Evolutionary conservation across 2,113 vertebrate species (phyloP).

Genomic region (Todiramphus saurophagus): DNA sequence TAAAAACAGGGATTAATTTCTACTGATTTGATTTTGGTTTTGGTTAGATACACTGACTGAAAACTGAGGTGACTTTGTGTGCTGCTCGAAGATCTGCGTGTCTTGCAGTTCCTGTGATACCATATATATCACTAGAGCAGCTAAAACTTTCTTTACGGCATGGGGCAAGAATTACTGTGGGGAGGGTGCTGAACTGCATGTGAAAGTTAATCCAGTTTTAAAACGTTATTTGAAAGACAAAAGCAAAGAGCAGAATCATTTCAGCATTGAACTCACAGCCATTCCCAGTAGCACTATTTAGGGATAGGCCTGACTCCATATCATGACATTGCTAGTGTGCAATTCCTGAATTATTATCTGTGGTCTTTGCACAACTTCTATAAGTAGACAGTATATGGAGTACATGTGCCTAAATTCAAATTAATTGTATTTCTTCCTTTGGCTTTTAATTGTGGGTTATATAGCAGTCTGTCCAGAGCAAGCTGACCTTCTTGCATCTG

Average conservation of each 20-base stretch:
- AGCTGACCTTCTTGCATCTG: neutral
- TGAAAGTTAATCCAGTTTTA: neutral
- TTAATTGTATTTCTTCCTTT: neutral
- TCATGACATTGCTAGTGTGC: neutral
- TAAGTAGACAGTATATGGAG: neutral
- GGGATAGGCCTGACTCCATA: neutral
- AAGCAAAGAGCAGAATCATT: neutral
- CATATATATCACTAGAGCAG: neutral
- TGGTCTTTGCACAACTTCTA: neutral
- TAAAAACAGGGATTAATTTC: neutral
- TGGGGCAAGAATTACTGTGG: neutral
- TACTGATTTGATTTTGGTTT: neutral
- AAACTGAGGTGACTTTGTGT: neutral
- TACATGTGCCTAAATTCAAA: neutral
- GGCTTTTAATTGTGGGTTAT: neutral
- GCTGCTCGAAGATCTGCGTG: neutral
- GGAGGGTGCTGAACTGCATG: neutral
- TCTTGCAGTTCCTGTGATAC: neutral
- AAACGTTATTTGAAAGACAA: neutral
- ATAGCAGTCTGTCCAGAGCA: neutral
- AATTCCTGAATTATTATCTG: neutral
- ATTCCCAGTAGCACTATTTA: neutral
- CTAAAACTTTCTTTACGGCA: neutral
- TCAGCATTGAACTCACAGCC: neutral
- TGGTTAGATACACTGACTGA: neutral